Evolutionary conservation across 2,797 vertebrate species (phyloP).

Genomic region (Pseudomugil tenellus): DNA sequence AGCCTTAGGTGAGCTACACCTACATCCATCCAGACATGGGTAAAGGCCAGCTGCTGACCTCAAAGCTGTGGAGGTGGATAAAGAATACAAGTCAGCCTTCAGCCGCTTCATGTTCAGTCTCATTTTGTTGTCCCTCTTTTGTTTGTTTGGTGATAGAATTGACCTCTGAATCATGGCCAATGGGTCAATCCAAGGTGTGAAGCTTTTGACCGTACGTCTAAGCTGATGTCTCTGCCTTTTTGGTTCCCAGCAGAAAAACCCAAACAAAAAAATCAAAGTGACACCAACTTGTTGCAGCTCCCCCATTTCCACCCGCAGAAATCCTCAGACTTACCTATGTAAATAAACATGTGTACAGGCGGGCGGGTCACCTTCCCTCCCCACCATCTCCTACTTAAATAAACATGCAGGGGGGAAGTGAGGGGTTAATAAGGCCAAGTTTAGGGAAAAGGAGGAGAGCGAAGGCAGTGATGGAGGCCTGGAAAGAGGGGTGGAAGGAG

Average conservation of each 20-base stretch:
- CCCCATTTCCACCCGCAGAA: conserved; percentile 33
- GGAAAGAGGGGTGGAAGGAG: conserved; percentile 54
- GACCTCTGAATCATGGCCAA: conserved; percentile 35
- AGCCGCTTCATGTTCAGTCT: conserved; percentile 15
- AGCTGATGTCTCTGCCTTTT: conserved; percentile 35
- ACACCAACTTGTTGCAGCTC: conserved; percentile 13
- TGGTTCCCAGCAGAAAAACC: conserved; percentile 26
- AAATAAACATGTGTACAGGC: conserved; percentile 74
- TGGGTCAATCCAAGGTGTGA: conserved; percentile 61
- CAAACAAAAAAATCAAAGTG: conserved; percentile 25
- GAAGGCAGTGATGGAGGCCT: conserved; percentile 33
- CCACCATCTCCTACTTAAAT: conserved; percentile 60
- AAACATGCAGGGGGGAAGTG: conserved; percentile 66
- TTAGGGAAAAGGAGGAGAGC: conserved; percentile 58
- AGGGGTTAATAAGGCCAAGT: conserved; percentile 79
- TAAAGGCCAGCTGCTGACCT: conserved; percentile 60
- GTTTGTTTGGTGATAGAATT: conserved; percentile 17
- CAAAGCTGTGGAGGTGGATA: conserved; percentile 20
- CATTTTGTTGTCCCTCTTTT: conserved; percentile 9
- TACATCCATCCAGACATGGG: conserved; percentile 3
- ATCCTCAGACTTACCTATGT: conserved; percentile 29
- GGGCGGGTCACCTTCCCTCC: conserved; percentile 60
- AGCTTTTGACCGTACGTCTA: conserved; percentile 59
- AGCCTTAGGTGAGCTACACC: conserved; percentile 31
- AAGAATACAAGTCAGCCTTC: not conserved